phyloP scores from a whole-genome alignment of 2,888 invertebrate genomes.

The Diploptera punctata region DNA sequence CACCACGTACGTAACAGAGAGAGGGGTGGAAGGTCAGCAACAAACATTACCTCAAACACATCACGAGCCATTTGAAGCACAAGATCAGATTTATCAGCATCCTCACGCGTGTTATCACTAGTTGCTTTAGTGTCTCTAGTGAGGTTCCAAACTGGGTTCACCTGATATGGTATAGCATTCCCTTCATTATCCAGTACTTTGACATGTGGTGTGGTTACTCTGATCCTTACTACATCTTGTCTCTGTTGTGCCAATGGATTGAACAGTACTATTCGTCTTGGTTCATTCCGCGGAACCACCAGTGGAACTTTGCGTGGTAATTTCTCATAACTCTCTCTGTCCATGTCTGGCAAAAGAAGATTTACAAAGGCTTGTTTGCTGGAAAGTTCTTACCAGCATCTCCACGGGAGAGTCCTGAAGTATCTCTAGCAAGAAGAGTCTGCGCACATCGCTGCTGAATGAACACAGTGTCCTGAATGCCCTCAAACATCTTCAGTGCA shows the following conservation, averaged over 20 bases:
- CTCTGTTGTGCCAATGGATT: conserved; percentile 82
- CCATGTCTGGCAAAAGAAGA: conserved; percentile 58
- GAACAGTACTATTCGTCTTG: conserved; percentile 74
- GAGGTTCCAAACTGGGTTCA: conserved; percentile 83
- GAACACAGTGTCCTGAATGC: conserved; percentile 71
- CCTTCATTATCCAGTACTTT: conserved; percentile 71
- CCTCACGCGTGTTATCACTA: too few species aligned
- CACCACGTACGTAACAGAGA: conserved; percentile 70
- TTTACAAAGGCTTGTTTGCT: conserved; percentile 40
- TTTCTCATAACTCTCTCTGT: conserved; percentile 79
- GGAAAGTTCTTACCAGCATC: conserved; percentile 19
- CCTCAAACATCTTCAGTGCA: conserved; percentile 83
- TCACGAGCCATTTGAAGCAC: conserved; percentile 49
- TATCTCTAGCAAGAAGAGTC: conserved; percentile 57
- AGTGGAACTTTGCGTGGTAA: conserved; percentile 68
- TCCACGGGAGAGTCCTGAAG: not conserved
- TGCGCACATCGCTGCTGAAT: conserved; percentile 56
- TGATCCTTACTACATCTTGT: conserved; percentile 77
- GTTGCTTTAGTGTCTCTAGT: conserved; percentile 49
- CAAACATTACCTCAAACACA: conserved; percentile 68
- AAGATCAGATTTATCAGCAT: conserved; percentile 28
- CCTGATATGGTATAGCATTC: conserved; percentile 73
- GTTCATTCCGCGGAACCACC: conserved; percentile 51
- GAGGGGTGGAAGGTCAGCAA: conserved; percentile 81
- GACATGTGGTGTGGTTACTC: conserved; percentile 73